Evolutionary conservation across 2,888 invertebrate genomes (phyloP).

Genomic region (Cheilosia urbana): DNA sequence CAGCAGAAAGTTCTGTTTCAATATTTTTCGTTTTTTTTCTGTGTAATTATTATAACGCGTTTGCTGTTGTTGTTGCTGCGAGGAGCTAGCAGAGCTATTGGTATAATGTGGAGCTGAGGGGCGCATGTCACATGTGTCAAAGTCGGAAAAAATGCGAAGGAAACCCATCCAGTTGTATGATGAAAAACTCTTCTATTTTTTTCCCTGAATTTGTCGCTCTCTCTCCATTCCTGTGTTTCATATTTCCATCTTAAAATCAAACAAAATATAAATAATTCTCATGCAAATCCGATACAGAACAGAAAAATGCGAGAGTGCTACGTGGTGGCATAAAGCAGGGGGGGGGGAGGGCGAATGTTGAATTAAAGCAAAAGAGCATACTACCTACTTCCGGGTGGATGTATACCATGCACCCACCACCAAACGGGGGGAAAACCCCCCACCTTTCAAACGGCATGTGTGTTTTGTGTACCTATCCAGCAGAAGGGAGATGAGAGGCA

Average conservation of each 20-base stretch:
- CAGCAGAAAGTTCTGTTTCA: conserved; percentile 23
- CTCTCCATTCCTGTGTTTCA: conserved; percentile 42
- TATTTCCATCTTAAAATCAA: conserved; percentile 66
- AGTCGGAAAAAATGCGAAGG: conserved; percentile 34
- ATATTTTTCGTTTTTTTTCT: conserved; percentile 39
- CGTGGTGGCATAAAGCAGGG: neutral
- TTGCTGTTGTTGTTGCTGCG: conserved; percentile 63
- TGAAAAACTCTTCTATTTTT: conserved; percentile 42
- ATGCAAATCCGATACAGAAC: conserved; percentile 71
- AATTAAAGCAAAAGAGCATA: conserved; percentile 62
- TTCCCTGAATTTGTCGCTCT: conserved; percentile 12
- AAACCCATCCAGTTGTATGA: conserved; percentile 61
- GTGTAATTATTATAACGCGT: conserved; percentile 31
- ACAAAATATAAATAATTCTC: conserved; percentile 66
- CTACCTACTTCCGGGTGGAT: conserved; percentile 65
- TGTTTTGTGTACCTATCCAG: conserved; percentile 32
- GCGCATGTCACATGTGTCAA: conserved; percentile 73
- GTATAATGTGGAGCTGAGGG: conserved; percentile 40
- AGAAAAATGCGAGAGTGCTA: conserved; percentile 6
- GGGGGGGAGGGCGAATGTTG: conserved; percentile 5
- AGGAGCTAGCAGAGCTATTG: conserved; percentile 27
- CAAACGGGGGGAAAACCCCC: conserved; percentile 7
- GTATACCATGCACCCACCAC: conserved; percentile 35
- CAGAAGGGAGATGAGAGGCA: conserved; percentile 26
- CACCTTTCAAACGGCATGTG: conserved; percentile 38